Evolutionary conservation across 2,888 invertebrate species (phyloP).

Genomic region (Dione vanillae): DNA sequence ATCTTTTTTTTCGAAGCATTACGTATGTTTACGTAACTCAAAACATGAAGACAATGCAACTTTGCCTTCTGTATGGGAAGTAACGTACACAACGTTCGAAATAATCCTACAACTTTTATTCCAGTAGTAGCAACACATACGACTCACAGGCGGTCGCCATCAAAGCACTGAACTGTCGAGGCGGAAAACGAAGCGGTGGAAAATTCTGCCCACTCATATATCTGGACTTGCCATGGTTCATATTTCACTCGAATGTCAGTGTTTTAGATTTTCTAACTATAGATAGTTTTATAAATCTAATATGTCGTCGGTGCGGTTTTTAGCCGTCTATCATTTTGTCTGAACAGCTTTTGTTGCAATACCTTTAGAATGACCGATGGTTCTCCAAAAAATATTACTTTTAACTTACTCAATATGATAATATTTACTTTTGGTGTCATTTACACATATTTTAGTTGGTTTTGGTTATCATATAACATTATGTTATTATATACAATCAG

Average conservation of each 20-base stretch:
- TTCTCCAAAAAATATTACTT: not conserved
- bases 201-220: conserved; percentile 41
- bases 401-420: not conserved
- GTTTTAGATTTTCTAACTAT: conserved; percentile 24
- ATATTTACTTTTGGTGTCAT: too few relatives aligned
- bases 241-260: conserved; percentile 26
- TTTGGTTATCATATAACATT: too few relatives aligned
- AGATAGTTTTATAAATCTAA: conserved; percentile 17
- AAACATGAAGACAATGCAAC: too few relatives aligned
- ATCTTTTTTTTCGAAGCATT: too few relatives aligned
- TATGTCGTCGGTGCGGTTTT: conserved; percentile 9
- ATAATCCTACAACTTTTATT: not conserved
- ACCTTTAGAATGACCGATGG: not conserved
- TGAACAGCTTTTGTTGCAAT: conserved; percentile 8
- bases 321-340: conserved; percentile 7
- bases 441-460: too few relatives aligned
- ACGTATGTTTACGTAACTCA: too few relatives aligned
- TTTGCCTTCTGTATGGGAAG: too few relatives aligned
- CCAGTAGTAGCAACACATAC: not conserved
- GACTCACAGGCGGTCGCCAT: conserved; percentile 36
- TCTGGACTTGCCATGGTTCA: conserved; percentile 33
- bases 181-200: conserved; percentile 43
- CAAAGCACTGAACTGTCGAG: conserved; percentile 42
- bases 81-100: too few relatives aligned
- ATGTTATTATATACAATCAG: too few relatives aligned